Evolutionary conservation across 1,140 invertebrate species (phyloP).

Genomic region (Trialeurodes vaporariorum): DNA sequence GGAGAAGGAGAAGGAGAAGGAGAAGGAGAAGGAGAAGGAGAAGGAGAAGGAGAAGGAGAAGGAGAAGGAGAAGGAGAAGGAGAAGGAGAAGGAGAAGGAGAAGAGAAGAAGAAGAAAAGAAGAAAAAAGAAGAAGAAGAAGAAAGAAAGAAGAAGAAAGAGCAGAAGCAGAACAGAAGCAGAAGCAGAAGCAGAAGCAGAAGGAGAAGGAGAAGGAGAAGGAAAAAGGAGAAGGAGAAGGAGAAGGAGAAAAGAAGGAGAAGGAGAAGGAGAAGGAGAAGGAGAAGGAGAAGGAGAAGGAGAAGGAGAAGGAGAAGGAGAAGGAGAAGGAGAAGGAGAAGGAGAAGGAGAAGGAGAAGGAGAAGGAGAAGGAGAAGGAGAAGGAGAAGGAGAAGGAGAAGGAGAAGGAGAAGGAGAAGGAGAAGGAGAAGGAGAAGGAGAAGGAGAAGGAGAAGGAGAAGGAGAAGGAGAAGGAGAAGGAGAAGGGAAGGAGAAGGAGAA

Average conservation of each 20-base stretch:
- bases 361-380: not conserved
- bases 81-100: not conserved
- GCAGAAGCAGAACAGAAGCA: not conserved
- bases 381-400: slow-evolving; percentile 5
- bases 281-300: not conserved
- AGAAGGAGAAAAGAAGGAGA: not conserved
- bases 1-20: not conserved
- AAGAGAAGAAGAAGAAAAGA: not conserved
- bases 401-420: slow-evolving; percentile 9
- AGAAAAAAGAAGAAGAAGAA: not conserved
- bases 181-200: not conserved
- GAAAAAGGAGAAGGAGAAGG: not conserved
- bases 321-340: not conserved
- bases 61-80: not conserved
- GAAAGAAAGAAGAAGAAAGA: not conserved
- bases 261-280: not conserved
- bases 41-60: not conserved
- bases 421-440: slow-evolving; percentile 10
- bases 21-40: not conserved
- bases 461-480: slow-evolving; percentile 14
- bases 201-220: not conserved
- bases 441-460: slow-evolving; percentile 12
- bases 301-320: not conserved
- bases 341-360: not conserved
- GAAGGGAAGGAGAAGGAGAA: slow-evolving; percentile 13